phyloP scores from a whole-genome alignment of 2,113 vertebrate species.

The Myrmophylax atrothorax region DNA sequence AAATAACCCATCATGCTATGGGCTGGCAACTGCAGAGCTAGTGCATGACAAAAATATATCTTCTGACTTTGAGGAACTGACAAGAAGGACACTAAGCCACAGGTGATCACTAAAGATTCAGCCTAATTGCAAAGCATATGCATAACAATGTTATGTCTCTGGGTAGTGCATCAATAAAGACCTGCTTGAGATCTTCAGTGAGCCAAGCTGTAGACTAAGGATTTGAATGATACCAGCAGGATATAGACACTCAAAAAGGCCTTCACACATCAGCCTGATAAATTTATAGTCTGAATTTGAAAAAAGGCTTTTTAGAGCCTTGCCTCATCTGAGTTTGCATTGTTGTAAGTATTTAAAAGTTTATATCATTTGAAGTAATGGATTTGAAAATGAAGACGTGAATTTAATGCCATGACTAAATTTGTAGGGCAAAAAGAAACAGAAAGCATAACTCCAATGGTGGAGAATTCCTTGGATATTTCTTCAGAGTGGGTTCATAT shows the following conservation, averaged over 20 bases:
- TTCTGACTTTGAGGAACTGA: neutral
- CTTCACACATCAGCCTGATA: neutral
- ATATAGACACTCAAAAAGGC: neutral
- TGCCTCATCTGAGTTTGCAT: neutral
- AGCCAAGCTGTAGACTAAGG: neutral
- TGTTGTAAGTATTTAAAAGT: neutral
- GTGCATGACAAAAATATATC: neutral
- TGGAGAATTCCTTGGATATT: neutral
- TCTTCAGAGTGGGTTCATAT: neutral
- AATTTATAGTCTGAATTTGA: neutral
- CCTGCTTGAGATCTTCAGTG: neutral
- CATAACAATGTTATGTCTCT: neutral
- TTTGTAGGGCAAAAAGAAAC: neutral
- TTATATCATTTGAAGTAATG: neutral
- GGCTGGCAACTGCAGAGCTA: neutral
- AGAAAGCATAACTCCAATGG: neutral
- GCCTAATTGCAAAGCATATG: neutral
- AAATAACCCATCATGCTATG: neutral
- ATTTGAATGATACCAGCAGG: neutral
- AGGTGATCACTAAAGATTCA: neutral
- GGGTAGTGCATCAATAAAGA: neutral
- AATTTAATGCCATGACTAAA: neutral
- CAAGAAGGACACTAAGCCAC: neutral
- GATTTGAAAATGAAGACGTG: neutral
- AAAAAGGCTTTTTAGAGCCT: neutral